Base-by-base conservation (phyloP, 1,140 invertebrate species). In the Phthorimaea operculella region DNA sequence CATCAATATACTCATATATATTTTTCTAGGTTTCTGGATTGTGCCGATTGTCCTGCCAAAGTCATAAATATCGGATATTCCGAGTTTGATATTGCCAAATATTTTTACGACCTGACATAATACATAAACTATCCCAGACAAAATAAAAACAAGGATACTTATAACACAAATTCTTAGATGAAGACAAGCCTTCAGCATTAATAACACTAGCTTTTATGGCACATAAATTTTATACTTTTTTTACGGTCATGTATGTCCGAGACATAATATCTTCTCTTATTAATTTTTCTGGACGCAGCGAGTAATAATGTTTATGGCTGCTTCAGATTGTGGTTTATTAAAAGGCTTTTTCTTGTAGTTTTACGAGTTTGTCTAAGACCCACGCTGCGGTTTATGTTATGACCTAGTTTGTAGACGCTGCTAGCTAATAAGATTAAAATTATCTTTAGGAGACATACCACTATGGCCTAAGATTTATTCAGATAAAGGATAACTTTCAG, bases 141-240 rank as follows among this genome's bases (percentile, higher is more conserved):
- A 54, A 45, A 7, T 54, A 39, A 39, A 39, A 39, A 39, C 8
- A 39, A 5, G 10, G n/a, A 39, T 42, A 45, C 12, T 54, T 45
- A 12, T 54, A 54, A 18, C 52, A 54, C 52, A 33, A 54, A 44
- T 52, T 52, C 42, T 54, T 36, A 54, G 42, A 42, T 44, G 12
- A 53, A 39, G 14, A 18, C 11, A 49, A 16, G 33, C n/a, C 10
- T 12, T 10, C 36, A 3, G 59, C 54, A 64, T 62, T 67, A 67
- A 64, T 67, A 64, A 62, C 59, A 62, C 58, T 68, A 53, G 55
- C 50, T 60, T 70, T 70, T 69, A 69, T 69, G 17, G 60, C 39
- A 48, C 62, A 52, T 69, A 68, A 66, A 60, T 60, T 62, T 69
- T 66, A 69, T 61, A 60, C 52, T 48, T 45, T n/a, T 64, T 66